A percentile compares a stretch with the other conserved stretches of the same genome.
Evolutionary conservation across 2,113 vertebrate genomes (phyloP).

Genomic region (Dicrurus megarhynchus): DNA sequence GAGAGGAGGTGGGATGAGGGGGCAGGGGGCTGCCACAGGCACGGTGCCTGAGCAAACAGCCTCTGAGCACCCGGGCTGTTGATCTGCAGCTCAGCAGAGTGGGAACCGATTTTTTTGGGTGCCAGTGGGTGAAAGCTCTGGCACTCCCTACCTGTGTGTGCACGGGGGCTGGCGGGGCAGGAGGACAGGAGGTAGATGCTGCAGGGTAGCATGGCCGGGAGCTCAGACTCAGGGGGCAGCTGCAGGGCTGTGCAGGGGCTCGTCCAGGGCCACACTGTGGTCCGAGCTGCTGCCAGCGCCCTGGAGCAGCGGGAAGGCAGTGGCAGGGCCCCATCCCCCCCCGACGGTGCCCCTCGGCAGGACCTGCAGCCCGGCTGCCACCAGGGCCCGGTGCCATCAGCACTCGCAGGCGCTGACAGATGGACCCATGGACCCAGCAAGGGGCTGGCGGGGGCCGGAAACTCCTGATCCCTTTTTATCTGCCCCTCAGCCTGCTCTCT

Average conservation of each 20-base stretch:
- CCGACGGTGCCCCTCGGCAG: not conserved
- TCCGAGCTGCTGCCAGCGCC: rapidly evolving
- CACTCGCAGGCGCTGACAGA: constrained; percentile 49
- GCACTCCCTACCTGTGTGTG: not conserved
- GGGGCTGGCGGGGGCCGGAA: constrained; percentile 1
- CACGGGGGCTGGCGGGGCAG: rapidly evolving
- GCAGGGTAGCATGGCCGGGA: rapidly evolving
- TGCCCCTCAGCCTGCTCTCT: constrained; percentile 5
- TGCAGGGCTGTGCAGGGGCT: rapidly evolving
- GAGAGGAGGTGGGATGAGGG: not conserved
- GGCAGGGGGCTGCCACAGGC: rapidly evolving
- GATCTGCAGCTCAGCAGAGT: not conserved
- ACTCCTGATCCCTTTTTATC: constrained; percentile 48
- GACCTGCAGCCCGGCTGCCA: not conserved
- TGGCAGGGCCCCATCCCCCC: not conserved
- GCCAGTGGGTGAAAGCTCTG: not conserved
- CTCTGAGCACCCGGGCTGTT: rapidly evolving
- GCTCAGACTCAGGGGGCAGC: not conserved
- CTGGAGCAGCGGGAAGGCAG: not conserved
- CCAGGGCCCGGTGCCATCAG: not conserved
- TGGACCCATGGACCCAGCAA: not conserved
- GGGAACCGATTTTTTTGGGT: not conserved
- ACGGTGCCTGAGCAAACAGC: rapidly evolving
- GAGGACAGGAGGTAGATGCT: not conserved
- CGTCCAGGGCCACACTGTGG: rapidly evolving